A percentile compares a stretch with the other conserved stretches of the same genome.
phyloP scores from a whole-genome alignment of 92 coral and sea anemone species.

The Epizoanthus ramosus region DNA sequence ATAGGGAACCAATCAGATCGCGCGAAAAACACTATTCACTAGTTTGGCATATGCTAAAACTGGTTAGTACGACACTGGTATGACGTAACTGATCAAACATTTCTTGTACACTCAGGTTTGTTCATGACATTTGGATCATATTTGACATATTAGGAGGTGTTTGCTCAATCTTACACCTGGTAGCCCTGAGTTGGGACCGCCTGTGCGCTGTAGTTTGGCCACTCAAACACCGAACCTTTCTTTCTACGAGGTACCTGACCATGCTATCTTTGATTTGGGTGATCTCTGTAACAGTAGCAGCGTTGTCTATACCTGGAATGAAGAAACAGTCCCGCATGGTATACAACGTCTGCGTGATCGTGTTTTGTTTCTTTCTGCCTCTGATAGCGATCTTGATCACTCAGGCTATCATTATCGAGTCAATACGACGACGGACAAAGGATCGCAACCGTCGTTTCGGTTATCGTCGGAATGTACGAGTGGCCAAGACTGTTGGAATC shows the following conservation, averaged over 20 bases:
- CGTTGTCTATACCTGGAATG: constrained; percentile 59
- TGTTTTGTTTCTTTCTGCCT: constrained; percentile 61
- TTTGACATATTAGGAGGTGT: constrained; percentile 78
- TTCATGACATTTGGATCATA: constrained; percentile 69
- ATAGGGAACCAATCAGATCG: too few species aligned
- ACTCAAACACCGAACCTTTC: constrained; percentile 64
- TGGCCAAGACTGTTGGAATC: constrained; percentile 64
- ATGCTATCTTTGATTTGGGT: constrained; percentile 56
- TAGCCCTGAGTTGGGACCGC: constrained; percentile 81
- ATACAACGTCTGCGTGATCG: constrained; percentile 71
- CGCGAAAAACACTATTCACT: too few species aligned
- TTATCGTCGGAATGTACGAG: constrained; percentile 63
- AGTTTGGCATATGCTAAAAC: too few species aligned
- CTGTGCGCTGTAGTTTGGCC: constrained; percentile 83
- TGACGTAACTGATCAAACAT: too few species aligned
- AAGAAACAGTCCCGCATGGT: constrained; percentile 32
- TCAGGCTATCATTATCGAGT: constrained; percentile 54
- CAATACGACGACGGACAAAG: constrained; percentile 41
- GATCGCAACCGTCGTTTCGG: constrained; percentile 26
- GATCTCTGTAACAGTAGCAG: constrained; percentile 53
- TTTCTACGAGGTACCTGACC: constrained; percentile 47
- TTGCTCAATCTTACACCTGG: constrained; percentile 72
- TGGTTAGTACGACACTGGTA: too few species aligned
- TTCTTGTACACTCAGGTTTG: constrained; percentile 1
- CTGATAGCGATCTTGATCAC: constrained; percentile 55